Evolutionary conservation across 2,888 invertebrate genomes (phyloP).

Genomic region (Thalpophila matura): DNA sequence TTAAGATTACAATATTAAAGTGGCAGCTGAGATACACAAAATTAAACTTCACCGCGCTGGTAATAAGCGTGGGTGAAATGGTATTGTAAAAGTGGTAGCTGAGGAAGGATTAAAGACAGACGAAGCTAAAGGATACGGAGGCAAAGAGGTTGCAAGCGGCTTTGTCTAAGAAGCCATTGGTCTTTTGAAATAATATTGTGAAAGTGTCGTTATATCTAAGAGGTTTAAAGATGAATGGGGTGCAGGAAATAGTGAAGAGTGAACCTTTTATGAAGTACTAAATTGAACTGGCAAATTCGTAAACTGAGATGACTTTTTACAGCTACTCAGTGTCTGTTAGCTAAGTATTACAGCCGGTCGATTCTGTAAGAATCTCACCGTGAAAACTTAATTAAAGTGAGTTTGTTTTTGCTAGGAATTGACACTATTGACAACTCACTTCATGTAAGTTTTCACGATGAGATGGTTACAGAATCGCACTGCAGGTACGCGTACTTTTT

Average conservation of each 20-base stretch:
- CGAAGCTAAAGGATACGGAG: slow-evolving; percentile 56
- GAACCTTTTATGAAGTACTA: no score
- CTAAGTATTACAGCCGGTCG: no score
- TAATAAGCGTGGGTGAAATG: neutral
- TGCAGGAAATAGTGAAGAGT: neutral
- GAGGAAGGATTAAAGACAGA: slow-evolving; percentile 62
- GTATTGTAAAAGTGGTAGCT: slow-evolving; percentile 10
- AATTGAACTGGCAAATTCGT: no score
- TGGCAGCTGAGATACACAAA: neutral
- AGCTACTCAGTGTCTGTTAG: no score
- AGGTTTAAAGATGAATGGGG: slow-evolving; percentile 44
- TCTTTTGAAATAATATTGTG: slow-evolving; percentile 59
- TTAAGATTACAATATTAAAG: slow-evolving; percentile 30
- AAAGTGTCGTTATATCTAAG: slow-evolving; percentile 44
- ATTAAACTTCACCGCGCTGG: slow-evolving; percentile 1
- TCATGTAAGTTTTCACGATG: no score
- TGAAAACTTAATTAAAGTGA: no score
- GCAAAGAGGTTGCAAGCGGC: slow-evolving; percentile 50
- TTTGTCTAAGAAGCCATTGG: slow-evolving; percentile 53
- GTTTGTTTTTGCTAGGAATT: no score
- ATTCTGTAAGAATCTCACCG: no score
- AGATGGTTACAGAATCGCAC: no score
- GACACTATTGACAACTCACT: no score
- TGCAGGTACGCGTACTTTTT: no score
- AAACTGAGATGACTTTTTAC: no score